Percentiles rank a stretch among this genome's conserved stretches.
These are phyloP conservation scores for Carassius auratus DNA, from an alignment of 2,113 vertebrate species.

Conservation along the genomic window DNA sequence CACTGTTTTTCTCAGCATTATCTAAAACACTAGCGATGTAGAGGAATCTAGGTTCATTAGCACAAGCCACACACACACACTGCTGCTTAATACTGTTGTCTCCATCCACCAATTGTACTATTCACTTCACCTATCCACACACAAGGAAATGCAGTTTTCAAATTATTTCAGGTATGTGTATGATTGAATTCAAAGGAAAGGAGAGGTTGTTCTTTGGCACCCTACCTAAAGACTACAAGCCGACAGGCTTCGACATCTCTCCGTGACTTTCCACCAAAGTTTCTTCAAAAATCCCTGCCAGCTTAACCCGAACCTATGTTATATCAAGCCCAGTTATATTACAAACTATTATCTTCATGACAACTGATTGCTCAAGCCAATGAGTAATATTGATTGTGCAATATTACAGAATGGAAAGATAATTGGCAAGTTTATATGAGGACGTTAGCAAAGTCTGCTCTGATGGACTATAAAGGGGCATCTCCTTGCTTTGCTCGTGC, in stretches of 20 bases:
- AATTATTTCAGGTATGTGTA: not conserved
- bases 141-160: not conserved
- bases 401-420: not conserved
- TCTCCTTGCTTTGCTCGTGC: not conserved
- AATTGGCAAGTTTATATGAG: slow-evolving; percentile 7
- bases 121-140: not conserved
- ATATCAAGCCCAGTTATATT: slow-evolving; percentile 8
- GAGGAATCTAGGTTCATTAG: slow-evolving; percentile 10
- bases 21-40: not conserved
- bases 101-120: not conserved
- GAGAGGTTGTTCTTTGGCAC: slow-evolving; percentile 2
- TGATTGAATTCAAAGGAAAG: slow-evolving; percentile 20
- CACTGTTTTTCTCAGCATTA: not conserved
- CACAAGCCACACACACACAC: not conserved
- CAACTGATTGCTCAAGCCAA: not conserved
- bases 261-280: not conserved
- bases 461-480: not conserved
- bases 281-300: not conserved
- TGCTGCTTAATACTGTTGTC: not conserved
- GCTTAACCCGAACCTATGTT: not conserved
- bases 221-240: not conserved
- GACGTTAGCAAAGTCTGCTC: not conserved
- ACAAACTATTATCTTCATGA: not conserved
- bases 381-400: slow-evolving; percentile 4
- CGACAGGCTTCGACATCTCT: not conserved